phyloP scores from a whole-genome alignment of 2,888 invertebrate species.

The Caradrina kadenii region DNA sequence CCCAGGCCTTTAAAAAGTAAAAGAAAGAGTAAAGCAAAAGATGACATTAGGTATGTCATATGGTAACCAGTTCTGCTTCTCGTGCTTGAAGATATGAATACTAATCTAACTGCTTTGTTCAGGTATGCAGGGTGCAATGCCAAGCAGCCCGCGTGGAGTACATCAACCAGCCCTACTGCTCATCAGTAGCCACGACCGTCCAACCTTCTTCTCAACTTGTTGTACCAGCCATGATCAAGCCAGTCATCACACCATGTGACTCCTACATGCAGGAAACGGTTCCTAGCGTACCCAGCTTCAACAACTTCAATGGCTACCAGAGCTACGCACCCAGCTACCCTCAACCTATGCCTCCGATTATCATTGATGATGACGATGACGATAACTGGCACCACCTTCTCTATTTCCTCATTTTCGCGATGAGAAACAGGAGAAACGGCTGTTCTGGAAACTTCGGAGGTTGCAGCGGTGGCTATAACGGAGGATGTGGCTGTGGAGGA shows the following conservation, averaged over 20 bases:
- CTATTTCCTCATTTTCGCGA: slow-evolving; percentile 75
- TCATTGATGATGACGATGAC: slow-evolving; percentile 67
- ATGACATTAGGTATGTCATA: not conserved
- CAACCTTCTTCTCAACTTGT: slow-evolving; percentile 69
- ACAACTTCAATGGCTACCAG: slow-evolving; percentile 38
- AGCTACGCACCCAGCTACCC: slow-evolving; percentile 45
- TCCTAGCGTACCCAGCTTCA: slow-evolving; percentile 53
- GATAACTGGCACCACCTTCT: slow-evolving; percentile 69
- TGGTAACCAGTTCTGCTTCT: too few relatives aligned
- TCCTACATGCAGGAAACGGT: slow-evolving; percentile 51
- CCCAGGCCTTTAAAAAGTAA: too few relatives aligned
- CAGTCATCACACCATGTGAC: slow-evolving; percentile 66
- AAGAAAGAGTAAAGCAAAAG: not conserved
- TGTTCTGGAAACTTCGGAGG: slow-evolving; percentile 52
- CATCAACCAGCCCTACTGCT: slow-evolving; percentile 49
- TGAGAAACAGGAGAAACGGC: slow-evolving; percentile 67
- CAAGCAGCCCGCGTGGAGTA: slow-evolving; percentile 54
- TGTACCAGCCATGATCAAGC: slow-evolving; percentile 76
- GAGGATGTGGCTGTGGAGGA: slow-evolving; percentile 44
- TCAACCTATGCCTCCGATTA: slow-evolving; percentile 69
- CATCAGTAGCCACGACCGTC: slow-evolving; percentile 31
- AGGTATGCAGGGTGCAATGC: slow-evolving; percentile 45
- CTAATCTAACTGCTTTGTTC: slow-evolving; percentile 6
- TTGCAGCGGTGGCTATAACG: slow-evolving; percentile 44
- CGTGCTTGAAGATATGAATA: not conserved